Evolutionary conservation across 2,888 invertebrate genomes (phyloP), one percentile per base, ranked within the genome.

Genomic region (Gisinianus flammeolus): DNA sequence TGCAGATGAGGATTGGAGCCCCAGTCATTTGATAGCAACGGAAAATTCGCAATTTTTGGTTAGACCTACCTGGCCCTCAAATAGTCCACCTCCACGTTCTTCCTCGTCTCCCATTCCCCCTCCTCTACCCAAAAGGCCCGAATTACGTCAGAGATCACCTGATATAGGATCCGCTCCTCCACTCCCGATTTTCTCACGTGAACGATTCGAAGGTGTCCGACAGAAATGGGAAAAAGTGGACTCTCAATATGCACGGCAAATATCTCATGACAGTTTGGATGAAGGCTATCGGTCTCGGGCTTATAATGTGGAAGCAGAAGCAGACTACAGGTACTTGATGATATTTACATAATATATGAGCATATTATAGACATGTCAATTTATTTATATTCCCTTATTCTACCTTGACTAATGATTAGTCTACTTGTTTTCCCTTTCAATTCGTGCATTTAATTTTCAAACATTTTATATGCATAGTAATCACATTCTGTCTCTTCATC

Each of bases 1-100:
- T 91, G 10, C 90, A 93, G 93, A 93, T 88, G 93, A 93, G 85
- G 93, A 93, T 86, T 93, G 93, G 93, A 91, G 90, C 68, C 83
- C 83, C 44, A 83, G 81, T 80, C 83, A 83, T 30, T 77, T 84
- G 54, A 80, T 83, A 56, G 85, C 84, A 26, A 84, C 90, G 12
- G 89, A 89, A 79, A 88, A 88, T 44, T 87, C 89, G 1, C 85
- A 89, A 70, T 91, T 91, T 86, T 88, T 91, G 87, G 91, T 91
- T 24, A 85, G 86, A 78, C 85, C 86, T 44, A 82, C 81, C 10
- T 85, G 85, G 85, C 82, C 83, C 30, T 69, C 79, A 12, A 79
- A 76, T 90, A 84, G 89, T 89, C 79, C 88, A 89, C 31, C 89
- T 89, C 0, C 87, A 88, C 19, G 87, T 88, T 12, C 87, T 87